These are phyloP conservation scores for Poeciliopsis occidentalis DNA, from an alignment of 2,113 vertebrate species.

Conservation along the genomic window DNA sequence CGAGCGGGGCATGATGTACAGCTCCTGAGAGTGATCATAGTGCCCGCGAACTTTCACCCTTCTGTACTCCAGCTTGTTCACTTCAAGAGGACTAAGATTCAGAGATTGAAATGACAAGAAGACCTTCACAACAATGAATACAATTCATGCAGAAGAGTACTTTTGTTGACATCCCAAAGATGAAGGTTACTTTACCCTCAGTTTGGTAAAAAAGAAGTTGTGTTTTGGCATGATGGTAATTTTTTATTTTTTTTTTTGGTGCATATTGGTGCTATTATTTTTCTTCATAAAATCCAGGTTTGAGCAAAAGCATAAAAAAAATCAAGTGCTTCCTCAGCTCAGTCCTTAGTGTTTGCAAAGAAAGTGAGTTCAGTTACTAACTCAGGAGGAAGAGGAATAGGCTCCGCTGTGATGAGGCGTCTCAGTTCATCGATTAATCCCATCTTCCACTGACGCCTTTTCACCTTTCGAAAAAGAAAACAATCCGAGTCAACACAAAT, in stretches of 20 bases:
- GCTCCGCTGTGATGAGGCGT: constrained; percentile 81
- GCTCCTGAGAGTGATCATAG: constrained; percentile 91
- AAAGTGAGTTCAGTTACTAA: constrained; percentile 67
- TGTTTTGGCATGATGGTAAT: background rate
- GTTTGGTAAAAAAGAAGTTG: background rate
- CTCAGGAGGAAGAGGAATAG: constrained; percentile 88
- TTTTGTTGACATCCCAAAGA: background rate
- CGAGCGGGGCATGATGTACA: constrained; percentile 89
- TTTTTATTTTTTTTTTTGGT: too few species aligned
- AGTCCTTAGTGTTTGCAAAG: background rate
- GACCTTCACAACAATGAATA: background rate
- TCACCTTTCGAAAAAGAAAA: constrained; percentile 79
- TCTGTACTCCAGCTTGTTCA: constrained; percentile 87
- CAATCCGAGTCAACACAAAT: background rate
- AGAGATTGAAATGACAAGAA: background rate
- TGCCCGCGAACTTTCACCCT: constrained; percentile 86
- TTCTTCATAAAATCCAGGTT: background rate
- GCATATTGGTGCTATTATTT: background rate
- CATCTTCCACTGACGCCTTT: constrained; percentile 91
- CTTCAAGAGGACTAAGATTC: constrained; percentile 81
- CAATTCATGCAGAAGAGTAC: background rate
- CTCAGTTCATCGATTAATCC: constrained; percentile 85
- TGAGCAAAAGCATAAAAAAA: too few species aligned
- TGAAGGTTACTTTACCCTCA: background rate
- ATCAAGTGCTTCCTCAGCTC: background rate